phyloP scores from a whole-genome alignment of 2,888 invertebrate species.

The Apodemia mormo region DNA sequence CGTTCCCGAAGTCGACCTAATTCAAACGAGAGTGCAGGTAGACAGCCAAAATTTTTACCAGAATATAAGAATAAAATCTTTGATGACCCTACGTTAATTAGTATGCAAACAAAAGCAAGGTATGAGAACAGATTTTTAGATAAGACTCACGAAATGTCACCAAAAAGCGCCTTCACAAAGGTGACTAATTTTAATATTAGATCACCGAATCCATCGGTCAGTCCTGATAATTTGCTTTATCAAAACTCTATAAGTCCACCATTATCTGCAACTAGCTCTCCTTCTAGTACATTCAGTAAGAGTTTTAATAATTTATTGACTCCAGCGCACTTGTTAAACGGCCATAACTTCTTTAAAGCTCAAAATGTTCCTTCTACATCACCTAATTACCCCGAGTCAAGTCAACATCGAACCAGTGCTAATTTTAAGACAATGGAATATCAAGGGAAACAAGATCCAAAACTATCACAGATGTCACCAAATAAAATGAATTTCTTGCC shows the following conservation, averaged over 20 bases:
- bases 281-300: conserved; percentile 65
- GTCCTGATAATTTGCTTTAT: conserved; percentile 89
- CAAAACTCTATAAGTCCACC: conserved; percentile 91
- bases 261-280: conserved; percentile 80
- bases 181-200: conserved; percentile 81
- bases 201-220: conserved; percentile 87
- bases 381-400: conserved; percentile 70
- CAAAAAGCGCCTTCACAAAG: conserved; percentile 93
- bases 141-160: conserved; percentile 74
- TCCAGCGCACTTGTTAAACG: conserved; percentile 71
- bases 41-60: conserved; percentile 76
- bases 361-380: conserved; percentile 73
- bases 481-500: conserved; percentile 81
- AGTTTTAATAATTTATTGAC: conserved; percentile 67
- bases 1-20: conserved; percentile 76
- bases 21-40: conserved; percentile 78
- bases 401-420: conserved; percentile 50
- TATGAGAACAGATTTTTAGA: conserved; percentile 73
- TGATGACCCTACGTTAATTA: conserved; percentile 80
- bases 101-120: conserved; percentile 76
- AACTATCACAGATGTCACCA: conserved; percentile 59
- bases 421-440: conserved; percentile 62
- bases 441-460: conserved; percentile 61
- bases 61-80: conserved; percentile 82
- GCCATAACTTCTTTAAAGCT: conserved; percentile 79